Evolutionary conservation across 1,140 invertebrate genomes (phyloP), one percentile per base, ranked within the genome.

Genomic region (Drosophila lini): DNA sequence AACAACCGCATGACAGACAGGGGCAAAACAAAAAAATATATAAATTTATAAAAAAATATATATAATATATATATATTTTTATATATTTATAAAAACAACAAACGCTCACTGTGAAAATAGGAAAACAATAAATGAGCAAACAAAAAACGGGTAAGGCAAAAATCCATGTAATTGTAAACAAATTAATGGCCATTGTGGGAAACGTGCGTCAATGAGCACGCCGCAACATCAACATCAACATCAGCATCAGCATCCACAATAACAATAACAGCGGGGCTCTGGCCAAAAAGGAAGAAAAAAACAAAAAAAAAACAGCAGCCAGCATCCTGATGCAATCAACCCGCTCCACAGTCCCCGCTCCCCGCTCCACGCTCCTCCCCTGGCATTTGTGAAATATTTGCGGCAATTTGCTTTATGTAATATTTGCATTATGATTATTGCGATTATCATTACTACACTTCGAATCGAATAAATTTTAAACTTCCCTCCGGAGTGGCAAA

Each of bases 161-260:
- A 78, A 70, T 78, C 74, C 65, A 70, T 78, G 75, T 78, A 78
- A 78, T 78, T 70, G 64, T 78, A 78, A 78, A 78, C 65, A 78
- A 78, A 78, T 78, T 78, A 78, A 78, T 78, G 75, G 74, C 74
- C 57, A 62, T 78, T 78, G 75, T 78, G 75, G 75, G 57, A 45
- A 62, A 61, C 31, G 65, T 61, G 74, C 64, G 75, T 78, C 74
- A 78, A 78, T 78, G 74, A 77, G 74, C 74, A 77, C 16, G 74
- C 75, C 64, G 48, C 74, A 70, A 61, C 74, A 78, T 71, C 50
- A 77, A 69, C 65, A 71, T 36, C 31, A 67, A 41, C 59, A 63
- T 44, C 40, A 64, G n/a, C 41, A 19, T 6, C 45, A 28, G 45
- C 34, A 45, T 32, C 36, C 40, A 52, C 52, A 45, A 36, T n/a